These are phyloP conservation scores for Intellagama lesueurii DNA, from an alignment of 2,797 vertebrate species.

Conservation along the genomic window DNA sequence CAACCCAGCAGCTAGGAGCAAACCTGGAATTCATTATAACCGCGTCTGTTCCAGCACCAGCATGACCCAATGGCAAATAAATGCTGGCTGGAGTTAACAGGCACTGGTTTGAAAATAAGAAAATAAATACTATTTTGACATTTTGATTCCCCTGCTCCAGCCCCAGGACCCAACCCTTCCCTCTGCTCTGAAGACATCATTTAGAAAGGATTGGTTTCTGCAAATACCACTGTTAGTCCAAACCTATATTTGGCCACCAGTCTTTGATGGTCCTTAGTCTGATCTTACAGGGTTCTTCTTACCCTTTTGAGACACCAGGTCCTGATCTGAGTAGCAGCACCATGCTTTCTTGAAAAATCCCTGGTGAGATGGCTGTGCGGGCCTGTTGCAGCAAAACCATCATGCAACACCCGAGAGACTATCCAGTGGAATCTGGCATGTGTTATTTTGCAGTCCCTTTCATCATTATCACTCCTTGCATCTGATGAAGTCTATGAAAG, in stretches of 20 bases:
- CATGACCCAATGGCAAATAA: constrained; percentile 61
- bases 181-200: constrained; percentile 57
- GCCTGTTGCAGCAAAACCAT: too few species aligned
- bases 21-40: constrained; percentile 75
- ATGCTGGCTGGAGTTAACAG: constrained; percentile 67
- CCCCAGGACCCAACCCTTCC: neutral
- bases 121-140: constrained; percentile 38
- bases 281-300: too few species aligned
- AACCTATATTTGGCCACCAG: neutral
- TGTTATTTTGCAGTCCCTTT: too few species aligned
- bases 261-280: too few species aligned
- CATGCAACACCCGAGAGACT: too few species aligned
- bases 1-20: constrained; percentile 6
- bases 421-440: too few species aligned
- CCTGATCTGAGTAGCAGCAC: too few species aligned
- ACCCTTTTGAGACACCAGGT: too few species aligned
- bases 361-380: too few species aligned
- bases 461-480: too few species aligned
- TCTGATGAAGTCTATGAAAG: too few species aligned
- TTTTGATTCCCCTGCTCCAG: neutral
- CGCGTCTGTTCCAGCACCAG: constrained; percentile 70
- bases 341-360: too few species aligned
- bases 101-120: constrained; percentile 55
- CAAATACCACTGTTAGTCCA: constrained; percentile 54
- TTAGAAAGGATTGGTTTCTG: constrained; percentile 62